Evolutionary conservation across 2,888 invertebrate species (phyloP), one percentile per base, ranked within the genome.

Genomic region (Caenorhabditis sulstoni): DNA sequence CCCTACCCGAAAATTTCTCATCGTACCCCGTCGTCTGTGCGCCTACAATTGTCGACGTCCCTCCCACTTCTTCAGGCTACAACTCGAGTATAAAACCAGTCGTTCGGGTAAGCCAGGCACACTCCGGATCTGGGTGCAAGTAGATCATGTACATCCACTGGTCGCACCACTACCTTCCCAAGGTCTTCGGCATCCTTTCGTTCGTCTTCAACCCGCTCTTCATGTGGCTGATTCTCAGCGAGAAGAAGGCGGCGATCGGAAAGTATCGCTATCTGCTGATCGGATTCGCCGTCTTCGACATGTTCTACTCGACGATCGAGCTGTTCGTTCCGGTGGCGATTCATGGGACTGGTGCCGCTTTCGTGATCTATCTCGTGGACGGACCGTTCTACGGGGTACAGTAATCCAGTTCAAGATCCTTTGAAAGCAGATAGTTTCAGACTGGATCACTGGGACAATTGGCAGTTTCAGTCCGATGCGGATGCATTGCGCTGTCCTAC

Each of bases 141-240:
- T 11, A 37, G 37, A 20, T 20, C 45, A 76, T 77, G 77, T 57
- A 70, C 47, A 77, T 77, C 49, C 59, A 64, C 20, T 77, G 77
- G 77, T 49, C 55, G 16, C 77, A 77, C 20, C 57, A 68, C 14
- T 77, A 77, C 29, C 58, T 77, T n/a, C 77, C 77, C 8, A 62
- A 62, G 22, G 22, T 52, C 1, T 77, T 68, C 20, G 70, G 70
- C 0, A 39, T 62, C n/a, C 20, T 77, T 1, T 77, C 77, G 12
- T 70, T 59, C 37, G 39, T 65, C 12, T 52, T 77, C 18, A 77
- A 77, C 35, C 58, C 65, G 9, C 23, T 77, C 0, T 59, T 77
- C 23, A 55, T 62, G 14, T 61, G 44, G 20, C 14, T 77, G 22
- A 65, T 77, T 7, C 4, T 70, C 16, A 65, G 45, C 9, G 77